Evolutionary conservation across 1,140 invertebrate species (phyloP), one percentile per base, ranked within the genome.

Genomic region (Antheraea mylitta): DNA sequence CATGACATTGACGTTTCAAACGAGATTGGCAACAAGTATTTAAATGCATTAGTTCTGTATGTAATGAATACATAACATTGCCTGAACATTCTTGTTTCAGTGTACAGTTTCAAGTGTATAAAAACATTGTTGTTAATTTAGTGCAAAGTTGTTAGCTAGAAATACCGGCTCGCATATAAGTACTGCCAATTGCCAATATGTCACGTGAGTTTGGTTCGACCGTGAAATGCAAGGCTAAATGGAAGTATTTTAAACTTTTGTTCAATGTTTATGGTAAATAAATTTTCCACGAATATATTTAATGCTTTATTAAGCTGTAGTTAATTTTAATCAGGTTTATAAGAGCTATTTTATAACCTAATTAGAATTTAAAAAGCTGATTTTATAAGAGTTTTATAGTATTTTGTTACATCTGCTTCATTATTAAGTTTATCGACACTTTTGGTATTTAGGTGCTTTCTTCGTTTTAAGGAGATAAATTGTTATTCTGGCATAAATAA

Each of bases 201-300:
- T 66, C 53, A 66, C 65, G 65, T 66, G 65, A 37, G 37, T 18
- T 37, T 48, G 6, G 64, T 66, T 58, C 59, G 65, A 53, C 65
- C 65, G 30, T 59, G 22, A 66, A 66, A 37, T 58, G 7, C 19
- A 59, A 66, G 65, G 65, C 58, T 37, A 59, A 13, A 10, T 9
- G 53, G 11, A 66, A 66, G 59, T 58, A 58, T 30, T 48, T 53
- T 53, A 6, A 16, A 53, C 45, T 30, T 30, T 30, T 30, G 22
- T 30, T 30, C 22, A 30, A 30, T 30, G 22, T 2, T 30, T 30
- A 30, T 30, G 22, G 22, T 30, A 30, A 30, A 30, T 2, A 1
- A 30, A 30, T 30, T 30, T 30, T 30, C 22, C 1, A 2, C 22
- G 22, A 30, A 30, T 2, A 4, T 30, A 30, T 30, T 30, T 2